phyloP scores from a whole-genome alignment of 2,797 vertebrate species.

The Bryconaethiops microstoma region DNA sequence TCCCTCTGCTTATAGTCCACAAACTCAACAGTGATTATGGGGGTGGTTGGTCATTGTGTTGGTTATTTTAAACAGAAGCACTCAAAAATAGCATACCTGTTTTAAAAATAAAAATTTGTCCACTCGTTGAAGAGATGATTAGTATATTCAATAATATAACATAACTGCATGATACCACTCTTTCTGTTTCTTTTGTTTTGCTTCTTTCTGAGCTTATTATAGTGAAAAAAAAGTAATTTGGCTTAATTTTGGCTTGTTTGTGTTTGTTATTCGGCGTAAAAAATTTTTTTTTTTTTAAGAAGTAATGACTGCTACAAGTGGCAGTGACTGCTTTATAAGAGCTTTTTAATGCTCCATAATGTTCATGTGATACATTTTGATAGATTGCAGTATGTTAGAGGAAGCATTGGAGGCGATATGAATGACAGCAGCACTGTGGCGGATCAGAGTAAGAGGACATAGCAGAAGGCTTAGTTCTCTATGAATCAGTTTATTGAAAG shows the following conservation, averaged over 20 bases:
- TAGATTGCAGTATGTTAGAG: background rate
- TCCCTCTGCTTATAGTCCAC: background rate
- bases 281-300: too few species aligned
- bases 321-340: background rate
- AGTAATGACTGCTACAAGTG: too few species aligned
- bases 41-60: background rate
- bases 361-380: background rate
- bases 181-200: too few species aligned
- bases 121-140: too few species aligned
- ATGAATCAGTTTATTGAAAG: background rate
- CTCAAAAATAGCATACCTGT: background rate
- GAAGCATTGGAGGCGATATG: background rate
- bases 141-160: too few species aligned
- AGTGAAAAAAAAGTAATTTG: too few species aligned
- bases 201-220: too few species aligned
- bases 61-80: background rate
- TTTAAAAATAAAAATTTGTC: too few species aligned
- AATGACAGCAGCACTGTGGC: background rate
- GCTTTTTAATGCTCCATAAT: background rate
- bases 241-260: too few species aligned
- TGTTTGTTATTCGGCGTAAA: too few species aligned
- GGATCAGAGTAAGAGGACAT: background rate
- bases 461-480: background rate
- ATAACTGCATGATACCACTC: too few species aligned
- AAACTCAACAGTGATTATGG: background rate